Conservation (phyloP, 2,113 vertebrate species). For the Oxyura jamaicensis region DNA sequence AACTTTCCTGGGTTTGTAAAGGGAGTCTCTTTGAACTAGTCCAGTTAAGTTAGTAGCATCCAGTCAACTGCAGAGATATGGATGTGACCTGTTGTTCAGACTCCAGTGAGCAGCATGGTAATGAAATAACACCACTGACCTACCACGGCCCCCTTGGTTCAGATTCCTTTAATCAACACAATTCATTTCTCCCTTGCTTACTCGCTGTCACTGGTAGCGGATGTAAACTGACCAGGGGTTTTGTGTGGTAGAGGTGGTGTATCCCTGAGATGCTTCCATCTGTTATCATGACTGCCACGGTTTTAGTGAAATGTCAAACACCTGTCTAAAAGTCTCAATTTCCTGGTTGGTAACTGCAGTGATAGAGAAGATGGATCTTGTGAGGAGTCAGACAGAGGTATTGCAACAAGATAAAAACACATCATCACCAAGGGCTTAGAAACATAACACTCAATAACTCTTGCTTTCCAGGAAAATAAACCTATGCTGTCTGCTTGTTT, state of each 20-base stretch:
- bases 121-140: slow-evolving; percentile 66
- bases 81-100: slow-evolving; percentile 57
- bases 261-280: not conserved
- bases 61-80: slow-evolving; percentile 64
- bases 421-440: not conserved
- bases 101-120: slow-evolving; percentile 56
- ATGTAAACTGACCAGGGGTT: slow-evolving; percentile 32
- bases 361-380: not conserved
- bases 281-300: not conserved
- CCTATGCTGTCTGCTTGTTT: not conserved
- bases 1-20: not conserved
- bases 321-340: not conserved
- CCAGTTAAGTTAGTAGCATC: slow-evolving; percentile 49
- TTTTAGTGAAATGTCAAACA: not conserved
- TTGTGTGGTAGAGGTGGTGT: not conserved
- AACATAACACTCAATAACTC: not conserved
- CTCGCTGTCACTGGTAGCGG: slow-evolving; percentile 49
- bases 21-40: slow-evolving; percentile 56
- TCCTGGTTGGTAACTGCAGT: not conserved
- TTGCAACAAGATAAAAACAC: not conserved
- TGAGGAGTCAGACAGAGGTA: not conserved
- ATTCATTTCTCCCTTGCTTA: slow-evolving; percentile 69
- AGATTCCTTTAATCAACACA: slow-evolving; percentile 64
- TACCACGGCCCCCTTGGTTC: slow-evolving; percentile 3
- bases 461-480: not conserved